Evolutionary conservation across 2,888 invertebrate genomes (phyloP).

Genomic region (Panzeria rudis): DNA sequence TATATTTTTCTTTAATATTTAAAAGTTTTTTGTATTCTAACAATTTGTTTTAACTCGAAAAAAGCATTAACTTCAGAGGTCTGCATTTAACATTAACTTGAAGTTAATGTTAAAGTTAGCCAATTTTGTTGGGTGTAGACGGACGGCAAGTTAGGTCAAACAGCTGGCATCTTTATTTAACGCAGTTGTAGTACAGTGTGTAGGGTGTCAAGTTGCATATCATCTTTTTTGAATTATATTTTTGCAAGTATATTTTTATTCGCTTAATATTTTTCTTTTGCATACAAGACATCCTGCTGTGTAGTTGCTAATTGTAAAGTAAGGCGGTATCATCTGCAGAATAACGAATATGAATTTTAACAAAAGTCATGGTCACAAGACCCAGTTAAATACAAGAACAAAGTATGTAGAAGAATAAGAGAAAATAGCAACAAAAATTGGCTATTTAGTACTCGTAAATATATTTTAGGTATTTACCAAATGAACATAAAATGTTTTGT

Average conservation of each 20-base stretch:
- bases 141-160: no score
- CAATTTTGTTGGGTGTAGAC: no score
- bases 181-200: background rate
- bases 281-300: constrained; percentile 62
- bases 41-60: no score
- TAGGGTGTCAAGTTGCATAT: constrained; percentile 35
- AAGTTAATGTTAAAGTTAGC: no score
- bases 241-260: constrained; percentile 14
- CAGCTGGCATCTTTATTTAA: no score
- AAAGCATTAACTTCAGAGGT: no score
- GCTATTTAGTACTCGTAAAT: constrained; percentile 65
- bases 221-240: constrained; percentile 8
- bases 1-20: no score
- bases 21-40: no score
- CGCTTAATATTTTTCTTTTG: constrained; percentile 47
- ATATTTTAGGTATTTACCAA: constrained; percentile 64
- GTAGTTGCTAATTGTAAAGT: constrained; percentile 64
- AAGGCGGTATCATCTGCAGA: constrained; percentile 60
- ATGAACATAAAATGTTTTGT: constrained; percentile 66
- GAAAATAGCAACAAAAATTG: constrained; percentile 28
- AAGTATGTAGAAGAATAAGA: constrained; percentile 23
- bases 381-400: constrained; percentile 63
- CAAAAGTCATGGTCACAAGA: constrained; percentile 70
- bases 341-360: constrained; percentile 52
- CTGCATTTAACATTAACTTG: no score